Evolutionary conservation across 2,113 vertebrate genomes (phyloP).

Genomic region (Xiphophorus hellerii): DNA sequence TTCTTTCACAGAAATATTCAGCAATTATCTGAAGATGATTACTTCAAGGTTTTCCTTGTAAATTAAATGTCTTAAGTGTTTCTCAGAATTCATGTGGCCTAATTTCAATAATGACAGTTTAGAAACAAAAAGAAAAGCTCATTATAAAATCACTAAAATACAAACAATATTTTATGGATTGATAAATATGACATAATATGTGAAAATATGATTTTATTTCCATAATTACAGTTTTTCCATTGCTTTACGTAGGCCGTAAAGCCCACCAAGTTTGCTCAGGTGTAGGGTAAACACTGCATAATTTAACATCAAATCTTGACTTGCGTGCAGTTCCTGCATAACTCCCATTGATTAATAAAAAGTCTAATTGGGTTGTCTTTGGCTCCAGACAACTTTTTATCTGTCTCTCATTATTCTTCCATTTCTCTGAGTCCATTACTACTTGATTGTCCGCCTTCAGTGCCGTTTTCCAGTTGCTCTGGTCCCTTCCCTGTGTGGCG

Average conservation of each 20-base stretch:
- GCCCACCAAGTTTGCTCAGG: neutral
- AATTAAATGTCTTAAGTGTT: neutral
- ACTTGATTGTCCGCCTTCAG: conserved; percentile 30
- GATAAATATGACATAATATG: neutral
- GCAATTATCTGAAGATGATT: neutral
- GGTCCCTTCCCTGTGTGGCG: conserved; percentile 36
- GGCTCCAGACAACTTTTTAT: conserved; percentile 46
- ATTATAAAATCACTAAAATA: neutral
- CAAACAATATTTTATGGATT: neutral
- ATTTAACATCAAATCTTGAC: neutral
- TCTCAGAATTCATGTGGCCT: neutral
- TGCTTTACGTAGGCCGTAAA: neutral
- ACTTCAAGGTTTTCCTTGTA: neutral
- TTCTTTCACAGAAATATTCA: neutral
- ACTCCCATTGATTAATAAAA: neutral
- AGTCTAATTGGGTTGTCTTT: conserved; percentile 20
- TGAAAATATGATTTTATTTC: neutral
- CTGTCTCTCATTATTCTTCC: conserved; percentile 51
- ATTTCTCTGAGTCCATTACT: conserved; percentile 49
- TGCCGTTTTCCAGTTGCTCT: conserved; percentile 48
- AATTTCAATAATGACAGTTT: no score
- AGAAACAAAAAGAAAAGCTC: neutral
- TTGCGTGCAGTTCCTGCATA: neutral
- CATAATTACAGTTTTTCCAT: neutral
- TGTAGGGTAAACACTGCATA: neutral